Conservation (phyloP, 2,113 vertebrate species). For the Taxidea taxus region DNA sequence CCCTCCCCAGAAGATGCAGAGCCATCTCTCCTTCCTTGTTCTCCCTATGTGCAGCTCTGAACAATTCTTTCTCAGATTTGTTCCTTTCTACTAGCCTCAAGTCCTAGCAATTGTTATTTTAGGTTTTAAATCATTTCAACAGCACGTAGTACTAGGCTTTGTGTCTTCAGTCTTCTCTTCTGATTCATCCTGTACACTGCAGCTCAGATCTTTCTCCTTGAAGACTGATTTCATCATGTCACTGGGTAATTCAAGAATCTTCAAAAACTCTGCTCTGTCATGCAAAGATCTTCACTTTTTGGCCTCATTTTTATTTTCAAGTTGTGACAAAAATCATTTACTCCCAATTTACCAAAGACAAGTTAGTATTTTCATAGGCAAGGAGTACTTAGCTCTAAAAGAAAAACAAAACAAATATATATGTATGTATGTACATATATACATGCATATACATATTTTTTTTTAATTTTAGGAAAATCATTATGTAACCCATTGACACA, state of each 20-base stretch:
- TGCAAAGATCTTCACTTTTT: neutral
- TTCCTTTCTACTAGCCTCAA: neutral
- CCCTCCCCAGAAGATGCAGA: neutral
- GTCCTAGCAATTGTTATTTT: neutral
- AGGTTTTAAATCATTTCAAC: neutral
- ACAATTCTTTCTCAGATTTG: neutral
- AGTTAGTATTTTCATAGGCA: neutral
- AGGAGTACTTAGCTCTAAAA: neutral
- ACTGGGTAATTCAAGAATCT: neutral
- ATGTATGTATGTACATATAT: neutral
- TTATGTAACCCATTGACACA: neutral
- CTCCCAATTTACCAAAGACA: neutral
- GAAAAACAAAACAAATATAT: neutral
- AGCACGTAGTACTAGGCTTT: neutral
- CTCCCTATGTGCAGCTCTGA: neutral
- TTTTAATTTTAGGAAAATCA: neutral
- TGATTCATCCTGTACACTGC: neutral
- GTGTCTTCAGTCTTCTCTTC: neutral
- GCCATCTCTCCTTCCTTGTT: neutral
- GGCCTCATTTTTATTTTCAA: constrained; percentile 20
- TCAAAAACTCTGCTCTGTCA: neutral
- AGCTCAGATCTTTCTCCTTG: neutral
- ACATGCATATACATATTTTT: neutral
- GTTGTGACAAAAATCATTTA: neutral
- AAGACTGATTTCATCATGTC: neutral